These are phyloP conservation scores for Psilopogon haemacephalus DNA, from an alignment of 2,113 vertebrate genomes.

Conservation along the genomic window DNA sequence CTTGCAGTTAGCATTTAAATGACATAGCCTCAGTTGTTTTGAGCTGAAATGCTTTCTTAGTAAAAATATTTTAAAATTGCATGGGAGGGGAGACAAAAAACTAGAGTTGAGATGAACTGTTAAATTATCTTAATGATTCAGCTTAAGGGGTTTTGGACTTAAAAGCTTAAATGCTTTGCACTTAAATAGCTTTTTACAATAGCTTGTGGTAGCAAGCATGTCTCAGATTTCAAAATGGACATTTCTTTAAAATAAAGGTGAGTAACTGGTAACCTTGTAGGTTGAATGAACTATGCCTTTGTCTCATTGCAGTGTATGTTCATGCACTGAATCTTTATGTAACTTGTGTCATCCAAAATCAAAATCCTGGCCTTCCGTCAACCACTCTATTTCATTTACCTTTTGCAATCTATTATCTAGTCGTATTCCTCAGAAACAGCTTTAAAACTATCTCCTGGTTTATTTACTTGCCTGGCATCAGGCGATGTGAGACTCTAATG, in stretches of 20 bases:
- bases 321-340: conserved; percentile 40
- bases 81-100: neutral
- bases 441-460: conserved; percentile 9
- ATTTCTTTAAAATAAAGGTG: neutral
- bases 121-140: neutral
- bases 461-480: neutral
- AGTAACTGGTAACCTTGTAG: neutral
- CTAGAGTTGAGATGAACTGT: neutral
- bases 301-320: neutral
- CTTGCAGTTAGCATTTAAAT: conserved; percentile 55
- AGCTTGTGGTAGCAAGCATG: neutral
- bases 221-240: neutral
- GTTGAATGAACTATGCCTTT: neutral
- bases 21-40: conserved; percentile 31
- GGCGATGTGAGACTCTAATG: neutral
- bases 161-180: neutral
- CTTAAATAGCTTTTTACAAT: neutral
- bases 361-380: conserved; percentile 63
- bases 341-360: conserved; percentile 63
- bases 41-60: conserved; percentile 16
- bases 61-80: neutral
- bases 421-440: conserved; percentile 20
- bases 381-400: conserved; percentile 33
- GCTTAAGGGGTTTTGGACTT: neutral
- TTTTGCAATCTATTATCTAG: conserved; percentile 19